phyloP scores from a whole-genome alignment of 2,888 invertebrate species.

The Phengaris arion region DNA sequence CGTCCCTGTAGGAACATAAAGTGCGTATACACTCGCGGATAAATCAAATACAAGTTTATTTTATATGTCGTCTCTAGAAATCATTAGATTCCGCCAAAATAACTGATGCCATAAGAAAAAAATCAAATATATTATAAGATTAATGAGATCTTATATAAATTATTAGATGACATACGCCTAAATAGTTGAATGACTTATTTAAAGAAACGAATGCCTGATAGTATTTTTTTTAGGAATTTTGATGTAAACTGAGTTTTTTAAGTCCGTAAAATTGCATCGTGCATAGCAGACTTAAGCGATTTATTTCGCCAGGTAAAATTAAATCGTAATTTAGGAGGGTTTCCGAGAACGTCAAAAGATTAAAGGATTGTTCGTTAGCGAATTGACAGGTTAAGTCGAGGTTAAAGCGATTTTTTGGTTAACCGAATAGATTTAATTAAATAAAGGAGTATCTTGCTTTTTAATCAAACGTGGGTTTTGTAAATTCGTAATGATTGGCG shows the following conservation, averaged over 20 bases:
- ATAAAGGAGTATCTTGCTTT: constrained; percentile 10
- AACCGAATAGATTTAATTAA: constrained; percentile 20
- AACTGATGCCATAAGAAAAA: background rate
- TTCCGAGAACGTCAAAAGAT: constrained; percentile 33
- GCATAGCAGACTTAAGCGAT: constrained; percentile 30
- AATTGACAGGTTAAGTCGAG: constrained; percentile 32
- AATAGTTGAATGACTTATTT: too few relatives aligned
- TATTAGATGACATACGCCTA: too few relatives aligned
- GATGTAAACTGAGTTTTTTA: background rate
- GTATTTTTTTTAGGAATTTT: background rate
- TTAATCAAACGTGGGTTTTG: background rate
- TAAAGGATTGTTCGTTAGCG: constrained; percentile 36
- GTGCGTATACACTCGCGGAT: background rate
- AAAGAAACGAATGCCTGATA: too few relatives aligned
- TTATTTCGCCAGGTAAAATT: constrained; percentile 37
- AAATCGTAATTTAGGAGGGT: constrained; percentile 37
- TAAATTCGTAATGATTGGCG: background rate
- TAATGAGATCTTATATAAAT: too few relatives aligned
- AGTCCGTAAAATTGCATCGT: background rate
- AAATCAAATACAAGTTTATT: background rate
- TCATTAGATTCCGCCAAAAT: background rate
- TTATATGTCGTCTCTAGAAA: background rate
- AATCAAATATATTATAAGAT: too few relatives aligned
- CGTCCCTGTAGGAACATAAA: constrained; percentile 35
- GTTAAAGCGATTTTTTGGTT: constrained; percentile 25